Conservation (phyloP, 2,113 vertebrate genomes). For the Nibea albiflora region DNA sequence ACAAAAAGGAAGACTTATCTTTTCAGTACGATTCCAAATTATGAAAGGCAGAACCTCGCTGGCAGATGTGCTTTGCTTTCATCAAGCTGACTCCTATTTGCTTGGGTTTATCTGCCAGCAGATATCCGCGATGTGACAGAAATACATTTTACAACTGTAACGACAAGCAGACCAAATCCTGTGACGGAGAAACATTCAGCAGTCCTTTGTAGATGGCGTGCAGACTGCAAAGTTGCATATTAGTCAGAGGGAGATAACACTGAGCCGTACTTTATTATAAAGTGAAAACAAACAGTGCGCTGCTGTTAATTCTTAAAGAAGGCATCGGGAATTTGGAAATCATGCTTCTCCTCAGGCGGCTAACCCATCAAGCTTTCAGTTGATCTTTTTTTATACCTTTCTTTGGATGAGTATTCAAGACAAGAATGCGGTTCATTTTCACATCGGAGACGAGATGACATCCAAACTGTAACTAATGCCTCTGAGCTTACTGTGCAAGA, state of each 20-base stretch:
- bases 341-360: slow-evolving; percentile 11
- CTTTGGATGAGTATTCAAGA: slow-evolving; percentile 41
- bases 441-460: slow-evolving; percentile 39
- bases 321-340: slow-evolving; percentile 3
- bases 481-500: slow-evolving; percentile 37
- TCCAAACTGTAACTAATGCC: slow-evolving; percentile 59
- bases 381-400: slow-evolving; percentile 20
- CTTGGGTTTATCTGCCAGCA: slow-evolving; percentile 77
- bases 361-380: slow-evolving; percentile 36
- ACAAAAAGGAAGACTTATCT: slow-evolving; percentile 79
- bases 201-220: slow-evolving; percentile 57
- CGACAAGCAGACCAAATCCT: slow-evolving; percentile 68
- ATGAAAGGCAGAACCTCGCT: slow-evolving; percentile 79
- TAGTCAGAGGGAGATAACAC: slow-evolving; percentile 60
- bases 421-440: slow-evolving; percentile 32
- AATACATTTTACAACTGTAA: slow-evolving; percentile 79
- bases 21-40: slow-evolving; percentile 80
- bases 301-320: slow-evolving; percentile 20
- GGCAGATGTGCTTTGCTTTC: slow-evolving; percentile 78
- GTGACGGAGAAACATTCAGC: slow-evolving; percentile 53
- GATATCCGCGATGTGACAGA: slow-evolving; percentile 77
- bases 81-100: slow-evolving; percentile 78
- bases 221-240: slow-evolving; percentile 69
- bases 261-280: slow-evolving; percentile 39
- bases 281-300: slow-evolving; percentile 51